Percentiles rank a stretch among this genome's conserved stretches.
Evolutionary conservation across 2,797 vertebrate species (phyloP).

Genomic region (Crypturellus tataupa): DNA sequence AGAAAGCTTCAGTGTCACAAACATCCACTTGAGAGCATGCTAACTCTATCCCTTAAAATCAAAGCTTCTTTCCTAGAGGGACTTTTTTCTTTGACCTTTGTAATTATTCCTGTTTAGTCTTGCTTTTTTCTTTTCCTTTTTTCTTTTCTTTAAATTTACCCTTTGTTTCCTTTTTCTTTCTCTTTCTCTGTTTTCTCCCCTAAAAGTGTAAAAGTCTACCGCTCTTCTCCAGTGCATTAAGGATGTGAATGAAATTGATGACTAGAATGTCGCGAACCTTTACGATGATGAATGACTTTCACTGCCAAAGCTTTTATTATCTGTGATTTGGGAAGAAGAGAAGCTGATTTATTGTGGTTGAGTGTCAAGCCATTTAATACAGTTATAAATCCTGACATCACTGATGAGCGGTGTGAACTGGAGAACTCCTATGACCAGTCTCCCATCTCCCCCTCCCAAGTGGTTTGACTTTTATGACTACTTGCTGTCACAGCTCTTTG

Average conservation of each 20-base stretch:
- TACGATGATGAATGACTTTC: slow-evolving; percentile 90
- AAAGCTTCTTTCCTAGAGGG: slow-evolving; percentile 37
- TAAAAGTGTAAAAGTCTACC: slow-evolving; percentile 75
- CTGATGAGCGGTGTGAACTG: slow-evolving; percentile 69
- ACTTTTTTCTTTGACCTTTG: slow-evolving; percentile 79
- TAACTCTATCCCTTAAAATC: not conserved
- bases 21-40: not conserved
- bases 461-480: slow-evolving; percentile 55
- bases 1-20: not conserved
- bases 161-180: slow-evolving; percentile 68
- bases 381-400: slow-evolving; percentile 92
- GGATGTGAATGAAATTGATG: slow-evolving; percentile 95
- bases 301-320: slow-evolving; percentile 91
- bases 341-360: slow-evolving; percentile 91
- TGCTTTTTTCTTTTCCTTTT: slow-evolving; percentile 66
- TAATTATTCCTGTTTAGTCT: slow-evolving; percentile 81
- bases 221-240: slow-evolving; percentile 84
- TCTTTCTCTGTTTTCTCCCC: not conserved
- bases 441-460: not conserved
- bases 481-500: slow-evolving; percentile 39
- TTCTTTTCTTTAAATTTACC: not conserved
- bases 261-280: slow-evolving; percentile 87
- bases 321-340: slow-evolving; percentile 90
- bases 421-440: slow-evolving; percentile 35
- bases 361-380: slow-evolving; percentile 94